Evolutionary conservation across 2,113 vertebrate species (phyloP).

Genomic region (Corythornis madagascariensis): DNA sequence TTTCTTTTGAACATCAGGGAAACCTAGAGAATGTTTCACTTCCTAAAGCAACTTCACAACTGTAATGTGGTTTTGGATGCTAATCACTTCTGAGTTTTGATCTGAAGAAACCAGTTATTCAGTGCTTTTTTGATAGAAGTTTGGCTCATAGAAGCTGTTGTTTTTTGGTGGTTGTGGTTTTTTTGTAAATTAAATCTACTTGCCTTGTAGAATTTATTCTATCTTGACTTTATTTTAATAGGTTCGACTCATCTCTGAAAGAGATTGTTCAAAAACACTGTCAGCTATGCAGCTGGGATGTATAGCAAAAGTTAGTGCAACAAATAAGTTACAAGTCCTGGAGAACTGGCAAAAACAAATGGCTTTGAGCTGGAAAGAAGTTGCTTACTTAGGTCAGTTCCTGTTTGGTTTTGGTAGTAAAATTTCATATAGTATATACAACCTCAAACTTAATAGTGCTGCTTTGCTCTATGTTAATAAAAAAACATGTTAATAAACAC

Average conservation of each 20-base stretch:
- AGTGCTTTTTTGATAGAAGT: background rate
- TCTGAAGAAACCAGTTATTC: background rate
- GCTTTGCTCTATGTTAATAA: background rate
- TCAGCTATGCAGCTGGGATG: constrained; percentile 78
- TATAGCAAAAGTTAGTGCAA: constrained; percentile 54
- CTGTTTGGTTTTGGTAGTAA: background rate
- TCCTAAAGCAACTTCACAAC: background rate
- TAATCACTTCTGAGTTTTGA: background rate
- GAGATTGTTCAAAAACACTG: constrained; percentile 70
- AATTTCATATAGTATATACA: background rate
- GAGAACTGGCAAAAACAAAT: constrained; percentile 71
- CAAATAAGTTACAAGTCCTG: constrained; percentile 74
- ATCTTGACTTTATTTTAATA: constrained; percentile 33
- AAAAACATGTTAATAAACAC: background rate
- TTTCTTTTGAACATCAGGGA: background rate
- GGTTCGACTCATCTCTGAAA: constrained; percentile 84
- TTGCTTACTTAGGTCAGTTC: constrained; percentile 88
- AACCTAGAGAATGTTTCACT: background rate
- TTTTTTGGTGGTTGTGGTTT: background rate
- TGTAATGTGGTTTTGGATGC: background rate
- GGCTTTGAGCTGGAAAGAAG: constrained; percentile 85
- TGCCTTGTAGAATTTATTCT: background rate
- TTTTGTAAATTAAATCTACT: background rate
- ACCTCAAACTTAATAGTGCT: background rate
- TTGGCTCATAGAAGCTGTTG: no score